Evolutionary conservation across 1,140 invertebrate species (phyloP).

Genomic region (Neelides sp.): DNA sequence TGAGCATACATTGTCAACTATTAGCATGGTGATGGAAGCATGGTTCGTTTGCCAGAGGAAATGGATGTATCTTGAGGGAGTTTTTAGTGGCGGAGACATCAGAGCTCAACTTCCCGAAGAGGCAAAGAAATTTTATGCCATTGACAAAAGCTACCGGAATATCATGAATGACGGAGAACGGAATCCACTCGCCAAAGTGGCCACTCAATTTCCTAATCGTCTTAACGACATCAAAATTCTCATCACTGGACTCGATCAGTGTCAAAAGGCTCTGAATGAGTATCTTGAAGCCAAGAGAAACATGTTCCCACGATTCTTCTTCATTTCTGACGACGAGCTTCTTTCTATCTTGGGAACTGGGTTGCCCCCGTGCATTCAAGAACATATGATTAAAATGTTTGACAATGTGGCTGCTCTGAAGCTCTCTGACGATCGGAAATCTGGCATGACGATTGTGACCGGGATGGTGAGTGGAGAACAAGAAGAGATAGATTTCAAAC

Average conservation of each 20-base stretch:
- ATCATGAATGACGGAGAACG: conserved; percentile 71
- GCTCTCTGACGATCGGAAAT: conserved; percentile 47
- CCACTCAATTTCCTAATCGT: conserved; percentile 47
- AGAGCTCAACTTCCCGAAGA: conserved; percentile 69
- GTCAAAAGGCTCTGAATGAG: conserved; percentile 79
- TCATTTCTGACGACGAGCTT: conserved; percentile 83
- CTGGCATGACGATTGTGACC: conserved; percentile 49
- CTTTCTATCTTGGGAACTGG: conserved; percentile 76
- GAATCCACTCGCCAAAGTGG: conserved; percentile 54
- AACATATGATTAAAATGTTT: conserved; percentile 90
- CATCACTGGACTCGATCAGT: conserved; percentile 62
- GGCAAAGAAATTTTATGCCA: conserved; percentile 74
- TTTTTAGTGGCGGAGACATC: conserved; percentile 78
- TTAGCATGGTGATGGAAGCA: conserved; percentile 70
- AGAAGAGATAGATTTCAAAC: conserved; percentile 71
- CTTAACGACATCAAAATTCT: conserved; percentile 59
- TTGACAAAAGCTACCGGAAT: conserved; percentile 58
- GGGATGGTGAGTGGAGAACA: conserved; percentile 74
- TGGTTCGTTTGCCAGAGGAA: conserved; percentile 73
- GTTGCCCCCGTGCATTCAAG: conserved; percentile 63
- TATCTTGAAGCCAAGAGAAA: conserved; percentile 75
- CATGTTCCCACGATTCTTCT: conserved; percentile 79
- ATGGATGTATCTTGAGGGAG: conserved; percentile 82
- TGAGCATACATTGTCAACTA: conserved; percentile 63
- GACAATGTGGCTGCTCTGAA: conserved; percentile 68